phyloP scores from a whole-genome alignment of 2,888 invertebrate genomes.

The Megalurothrips usitatus region DNA sequence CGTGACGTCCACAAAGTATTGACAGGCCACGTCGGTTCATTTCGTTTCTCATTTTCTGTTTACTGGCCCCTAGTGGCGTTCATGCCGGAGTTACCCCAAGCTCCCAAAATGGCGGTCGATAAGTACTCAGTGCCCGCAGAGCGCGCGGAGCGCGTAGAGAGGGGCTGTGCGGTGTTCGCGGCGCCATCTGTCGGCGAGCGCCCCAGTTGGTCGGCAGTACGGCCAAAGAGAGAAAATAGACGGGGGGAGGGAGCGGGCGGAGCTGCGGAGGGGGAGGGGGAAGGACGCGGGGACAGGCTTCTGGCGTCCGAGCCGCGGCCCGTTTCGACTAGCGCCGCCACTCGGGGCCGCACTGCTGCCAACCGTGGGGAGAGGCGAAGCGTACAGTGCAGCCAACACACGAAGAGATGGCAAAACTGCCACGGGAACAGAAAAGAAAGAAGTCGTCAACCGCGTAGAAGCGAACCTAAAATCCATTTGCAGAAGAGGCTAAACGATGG shows the following conservation, averaged over 20 bases:
- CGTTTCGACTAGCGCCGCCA: constrained; percentile 7
- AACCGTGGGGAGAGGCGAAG: neutral
- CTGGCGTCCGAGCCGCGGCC: neutral
- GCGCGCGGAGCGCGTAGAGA: neutral
- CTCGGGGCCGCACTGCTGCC: neutral
- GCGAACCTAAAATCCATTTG: too few species aligned
- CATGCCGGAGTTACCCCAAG: constrained; percentile 4
- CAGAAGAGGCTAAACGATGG: neutral
- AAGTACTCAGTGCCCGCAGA: neutral
- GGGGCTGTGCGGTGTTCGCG: neutral
- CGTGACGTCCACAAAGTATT: too few species aligned
- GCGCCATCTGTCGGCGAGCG: constrained; percentile 11
- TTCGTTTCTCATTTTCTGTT: too few species aligned
- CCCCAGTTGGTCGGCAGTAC: neutral
- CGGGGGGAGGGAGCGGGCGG: neutral
- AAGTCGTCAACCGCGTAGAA: too few species aligned
- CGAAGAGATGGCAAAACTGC: neutral
- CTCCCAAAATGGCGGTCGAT: constrained; percentile 22
- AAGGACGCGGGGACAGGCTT: neutral
- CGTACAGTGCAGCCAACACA: neutral
- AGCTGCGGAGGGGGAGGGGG: neutral
- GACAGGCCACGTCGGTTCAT: too few species aligned
- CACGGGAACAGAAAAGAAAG: too few species aligned
- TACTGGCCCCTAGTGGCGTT: neutral
- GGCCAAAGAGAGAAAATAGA: neutral